Evolutionary conservation across 2,797 vertebrate genomes (phyloP).

Genomic region (Ambastaia sidthimunki): DNA sequence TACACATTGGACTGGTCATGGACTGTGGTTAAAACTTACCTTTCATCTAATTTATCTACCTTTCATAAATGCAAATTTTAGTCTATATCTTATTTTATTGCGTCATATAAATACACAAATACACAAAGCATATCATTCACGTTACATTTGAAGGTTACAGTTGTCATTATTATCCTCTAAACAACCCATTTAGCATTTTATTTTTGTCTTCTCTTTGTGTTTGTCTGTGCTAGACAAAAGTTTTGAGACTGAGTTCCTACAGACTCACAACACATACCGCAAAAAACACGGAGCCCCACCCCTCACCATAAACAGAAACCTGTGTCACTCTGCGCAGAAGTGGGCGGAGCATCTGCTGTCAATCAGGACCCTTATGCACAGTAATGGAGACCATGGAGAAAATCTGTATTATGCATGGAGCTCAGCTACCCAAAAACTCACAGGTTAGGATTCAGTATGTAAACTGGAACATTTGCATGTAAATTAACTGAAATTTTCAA

Average conservation of each 20-base stretch:
- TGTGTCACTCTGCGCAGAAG: slow-evolving; percentile 64
- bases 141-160: neutral
- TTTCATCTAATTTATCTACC: slow-evolving; percentile 1
- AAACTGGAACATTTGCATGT: neutral
- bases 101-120: neutral
- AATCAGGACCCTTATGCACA: slow-evolving; percentile 53
- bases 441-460: slow-evolving; percentile 24
- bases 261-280: slow-evolving; percentile 71
- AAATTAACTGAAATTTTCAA: too few species aligned
- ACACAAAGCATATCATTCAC: neutral
- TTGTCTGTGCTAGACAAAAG: slow-evolving; percentile 53
- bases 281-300: neutral
- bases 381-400: slow-evolving; percentile 64
- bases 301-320: slow-evolving; percentile 57
- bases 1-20: neutral
- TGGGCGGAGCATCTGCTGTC: slow-evolving; percentile 73
- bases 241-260: slow-evolving; percentile 71
- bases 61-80: neutral
- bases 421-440: slow-evolving; percentile 12
- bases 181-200: too few species aligned
- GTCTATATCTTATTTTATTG: neutral
- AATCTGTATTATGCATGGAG: slow-evolving; percentile 68
- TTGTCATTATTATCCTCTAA: too few species aligned
- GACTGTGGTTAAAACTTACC: neutral
- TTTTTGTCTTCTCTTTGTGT: slow-evolving; percentile 1